Evolutionary conservation across 2,888 invertebrate genomes (phyloP).

Genomic region (Leucania comma): DNA sequence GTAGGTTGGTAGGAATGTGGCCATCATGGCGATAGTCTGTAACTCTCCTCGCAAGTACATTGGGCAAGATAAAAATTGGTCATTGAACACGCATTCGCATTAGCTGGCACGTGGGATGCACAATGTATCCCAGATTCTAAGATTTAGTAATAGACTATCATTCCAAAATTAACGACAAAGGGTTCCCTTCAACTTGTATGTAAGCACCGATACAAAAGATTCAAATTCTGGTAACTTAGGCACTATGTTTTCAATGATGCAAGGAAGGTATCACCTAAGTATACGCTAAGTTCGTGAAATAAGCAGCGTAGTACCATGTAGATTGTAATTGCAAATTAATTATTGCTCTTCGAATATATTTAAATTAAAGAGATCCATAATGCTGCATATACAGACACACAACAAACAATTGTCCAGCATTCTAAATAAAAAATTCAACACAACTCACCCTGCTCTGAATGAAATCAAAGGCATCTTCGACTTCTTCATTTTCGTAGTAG

Average conservation of each 20-base stretch:
- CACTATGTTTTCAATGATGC: background rate
- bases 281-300: no score
- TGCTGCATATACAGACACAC: no score
- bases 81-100: slow-evolving; percentile 25
- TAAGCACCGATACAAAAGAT: background rate
- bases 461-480: slow-evolving; percentile 93
- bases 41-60: slow-evolving; percentile 6
- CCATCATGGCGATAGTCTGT: background rate
- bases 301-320: no score
- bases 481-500: slow-evolving; percentile 91
- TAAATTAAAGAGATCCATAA: no score
- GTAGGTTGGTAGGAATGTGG: no score
- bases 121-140: background rate
- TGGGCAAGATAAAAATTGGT: slow-evolving; percentile 2
- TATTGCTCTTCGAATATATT: no score
- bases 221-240: background rate
- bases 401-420: background rate
- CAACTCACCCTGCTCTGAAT: slow-evolving; percentile 93
- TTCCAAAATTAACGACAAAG: background rate
- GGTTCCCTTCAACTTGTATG: background rate
- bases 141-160: background rate
- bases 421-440: background rate
- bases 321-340: no score
- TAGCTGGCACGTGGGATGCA: no score
- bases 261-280: no score